phyloP scores from a whole-genome alignment of 2,888 invertebrate species.

The Pseudanteris insignis region DNA sequence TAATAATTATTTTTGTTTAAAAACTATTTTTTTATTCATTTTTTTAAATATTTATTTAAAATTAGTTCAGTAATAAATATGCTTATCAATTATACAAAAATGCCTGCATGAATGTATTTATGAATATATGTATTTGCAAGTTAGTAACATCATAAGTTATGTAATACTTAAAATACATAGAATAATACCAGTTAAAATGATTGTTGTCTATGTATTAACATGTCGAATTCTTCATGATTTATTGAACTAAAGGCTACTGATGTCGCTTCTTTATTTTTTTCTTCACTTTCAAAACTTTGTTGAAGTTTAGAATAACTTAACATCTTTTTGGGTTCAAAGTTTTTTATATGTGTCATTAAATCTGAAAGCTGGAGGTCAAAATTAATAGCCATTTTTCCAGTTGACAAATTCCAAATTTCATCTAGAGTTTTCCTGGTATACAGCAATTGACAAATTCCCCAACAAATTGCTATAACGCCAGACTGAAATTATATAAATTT shows the following conservation, averaged over 20 bases:
- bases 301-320: constrained; percentile 18
- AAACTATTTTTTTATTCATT: too few relatives aligned
- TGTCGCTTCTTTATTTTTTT: neutral
- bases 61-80: too few relatives aligned
- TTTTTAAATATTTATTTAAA: too few relatives aligned
- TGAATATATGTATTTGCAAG: too few relatives aligned
- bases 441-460: constrained; percentile 72
- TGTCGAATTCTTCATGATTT: constrained; percentile 61
- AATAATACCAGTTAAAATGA: constrained; percentile 13
- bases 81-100: too few relatives aligned
- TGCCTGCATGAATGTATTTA: too few relatives aligned
- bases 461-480: constrained; percentile 72
- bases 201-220: constrained; percentile 52
- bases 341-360: constrained; percentile 48
- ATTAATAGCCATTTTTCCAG: constrained; percentile 17
- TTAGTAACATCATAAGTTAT: too few relatives aligned
- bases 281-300: neutral
- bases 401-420: constrained; percentile 47
- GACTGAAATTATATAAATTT: too few relatives aligned
- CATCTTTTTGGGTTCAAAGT: constrained; percentile 47
- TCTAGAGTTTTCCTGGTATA: constrained; percentile 57
- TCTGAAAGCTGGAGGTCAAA: constrained; percentile 43
- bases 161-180: too few relatives aligned
- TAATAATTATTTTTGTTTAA: too few relatives aligned
- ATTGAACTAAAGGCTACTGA: constrained; percentile 53